These are phyloP conservation scores for Neodiprion fabricii DNA, from an alignment of 1,140 invertebrate species.

Conservation along the genomic window DNA sequence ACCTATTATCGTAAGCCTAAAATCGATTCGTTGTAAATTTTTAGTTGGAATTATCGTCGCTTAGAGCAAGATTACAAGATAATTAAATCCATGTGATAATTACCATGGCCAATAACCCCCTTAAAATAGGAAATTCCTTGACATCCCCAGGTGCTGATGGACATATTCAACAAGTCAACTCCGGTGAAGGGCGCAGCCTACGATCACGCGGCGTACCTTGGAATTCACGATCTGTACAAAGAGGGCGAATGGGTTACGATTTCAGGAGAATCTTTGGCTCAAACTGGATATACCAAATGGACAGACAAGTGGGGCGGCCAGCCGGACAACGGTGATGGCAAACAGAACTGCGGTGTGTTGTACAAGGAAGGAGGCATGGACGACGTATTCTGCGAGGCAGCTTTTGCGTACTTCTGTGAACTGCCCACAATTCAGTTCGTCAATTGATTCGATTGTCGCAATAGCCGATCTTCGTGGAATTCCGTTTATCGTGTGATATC, in stretches of 20 bases:
- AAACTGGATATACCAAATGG: constrained; percentile 54
- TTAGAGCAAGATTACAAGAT: background rate
- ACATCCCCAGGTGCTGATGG: constrained; percentile 39
- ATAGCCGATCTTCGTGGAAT: background rate
- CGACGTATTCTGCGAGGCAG: constrained; percentile 48
- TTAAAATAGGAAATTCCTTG: background rate
- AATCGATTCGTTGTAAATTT: too few relatives aligned
- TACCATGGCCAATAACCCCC: background rate
- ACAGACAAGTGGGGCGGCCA: constrained; percentile 52
- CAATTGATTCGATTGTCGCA: background rate
- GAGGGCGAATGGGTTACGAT: constrained; percentile 56
- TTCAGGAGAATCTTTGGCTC: constrained; percentile 51
- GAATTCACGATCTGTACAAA: constrained; percentile 53
- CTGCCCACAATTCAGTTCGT: constrained; percentile 19
- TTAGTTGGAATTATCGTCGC: background rate
- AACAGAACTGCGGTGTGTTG: constrained; percentile 53
- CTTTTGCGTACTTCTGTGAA: constrained; percentile 54
- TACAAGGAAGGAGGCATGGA: constrained; percentile 52
- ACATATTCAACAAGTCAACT: constrained; percentile 46
- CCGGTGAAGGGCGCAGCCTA: constrained; percentile 42
- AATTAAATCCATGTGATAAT: background rate
- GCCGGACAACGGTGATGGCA: constrained; percentile 53
- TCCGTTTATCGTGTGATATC: too few relatives aligned
- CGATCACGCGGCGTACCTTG: constrained; percentile 45
- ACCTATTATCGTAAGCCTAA: too few relatives aligned